Percentiles rank a stretch among this genome's conserved stretches.
These are phyloP conservation scores for Spilosoma lubricipeda DNA, from an alignment of 2,888 invertebrate species.

Conservation along the genomic window DNA sequence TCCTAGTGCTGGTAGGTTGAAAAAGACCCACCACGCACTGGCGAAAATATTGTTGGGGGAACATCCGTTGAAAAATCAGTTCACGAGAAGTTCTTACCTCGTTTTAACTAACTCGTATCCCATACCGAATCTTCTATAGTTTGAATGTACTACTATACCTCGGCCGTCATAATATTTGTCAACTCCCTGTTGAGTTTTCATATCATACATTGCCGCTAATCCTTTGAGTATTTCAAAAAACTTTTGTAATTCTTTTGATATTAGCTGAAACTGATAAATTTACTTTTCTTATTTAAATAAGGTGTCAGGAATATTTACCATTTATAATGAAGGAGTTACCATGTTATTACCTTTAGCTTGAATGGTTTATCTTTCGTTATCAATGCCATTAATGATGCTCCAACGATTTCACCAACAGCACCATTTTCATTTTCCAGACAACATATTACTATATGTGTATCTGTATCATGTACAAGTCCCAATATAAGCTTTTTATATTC, in stretches of 20 bases:
- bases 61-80: too few species aligned
- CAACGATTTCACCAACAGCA: conserved; percentile 50
- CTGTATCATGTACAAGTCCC: conserved; percentile 20
- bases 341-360: background rate
- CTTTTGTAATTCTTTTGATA: conserved; percentile 53
- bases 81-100: conserved; percentile 41
- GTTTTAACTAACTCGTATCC: conserved; percentile 49
- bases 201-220: conserved; percentile 33
- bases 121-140: conserved; percentile 51
- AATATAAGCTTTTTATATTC: conserved; percentile 32
- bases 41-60: too few species aligned
- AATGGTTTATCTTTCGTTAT: conserved; percentile 30
- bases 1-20: too few species aligned
- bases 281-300: background rate
- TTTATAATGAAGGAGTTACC: background rate
- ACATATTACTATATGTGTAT: conserved; percentile 52
- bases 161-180: conserved; percentile 47
- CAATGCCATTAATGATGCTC: conserved; percentile 47
- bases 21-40: too few species aligned
- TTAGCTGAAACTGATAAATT: conserved; percentile 35
- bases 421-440: conserved; percentile 55
- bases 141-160: conserved; percentile 47
- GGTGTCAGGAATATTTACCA: background rate
- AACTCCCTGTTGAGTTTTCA: conserved; percentile 33
- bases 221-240: conserved; percentile 45